Base-by-base conservation (phyloP, 2,888 invertebrate species). In the Seira sanloemensis region DNA sequence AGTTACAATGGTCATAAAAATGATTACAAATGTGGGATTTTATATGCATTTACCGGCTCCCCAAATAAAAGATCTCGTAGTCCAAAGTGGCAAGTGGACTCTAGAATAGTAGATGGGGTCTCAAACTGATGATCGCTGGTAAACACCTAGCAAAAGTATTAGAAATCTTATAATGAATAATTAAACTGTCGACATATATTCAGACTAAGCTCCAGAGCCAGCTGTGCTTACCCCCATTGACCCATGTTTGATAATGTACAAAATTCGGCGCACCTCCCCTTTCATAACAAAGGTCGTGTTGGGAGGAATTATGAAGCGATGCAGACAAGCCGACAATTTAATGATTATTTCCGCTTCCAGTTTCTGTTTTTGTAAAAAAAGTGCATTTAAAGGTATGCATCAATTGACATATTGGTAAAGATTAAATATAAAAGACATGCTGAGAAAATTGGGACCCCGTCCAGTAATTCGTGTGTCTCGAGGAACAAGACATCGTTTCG, bases 381-480 rank as follows among this genome's bases (percentile, higher is more conserved):
- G 25, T 71, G n/a, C 25, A 72, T 27, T 9, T 2, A 2, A 25
- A 74, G n/a, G n/a, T n/a, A n/a, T n/a, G n/a, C n/a, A n/a, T n/a
- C n/a, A n/a, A n/a, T n/a, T n/a, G n/a, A n/a, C n/a, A n/a, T n/a
- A n/a, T n/a, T n/a, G n/a, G n/a, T n/a, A n/a, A n/a, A n/a, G n/a
- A n/a, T n/a, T n/a, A n/a, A n/a, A n/a, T n/a, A n/a, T n/a, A n/a
- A n/a, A n/a, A 46, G 24, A 62, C 46, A 80, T 58, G 86, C 88
- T 9, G 87, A 85, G 25, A 89, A 88, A 21, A 89, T 73, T 4
- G 88, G 89, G 25, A 88, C 80, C 62, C 88, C 88, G 65, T 89
- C 89, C 2, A 89, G 58, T 25, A 87, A 74, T 9, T 86, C 80
- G 7, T 72, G 37, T 1, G 83, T 87, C 69, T 88, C 88, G 25